These are phyloP conservation scores for Rhyacophila brunnea DNA, from an alignment of 1,140 invertebrate genomes.

Conservation along the genomic window DNA sequence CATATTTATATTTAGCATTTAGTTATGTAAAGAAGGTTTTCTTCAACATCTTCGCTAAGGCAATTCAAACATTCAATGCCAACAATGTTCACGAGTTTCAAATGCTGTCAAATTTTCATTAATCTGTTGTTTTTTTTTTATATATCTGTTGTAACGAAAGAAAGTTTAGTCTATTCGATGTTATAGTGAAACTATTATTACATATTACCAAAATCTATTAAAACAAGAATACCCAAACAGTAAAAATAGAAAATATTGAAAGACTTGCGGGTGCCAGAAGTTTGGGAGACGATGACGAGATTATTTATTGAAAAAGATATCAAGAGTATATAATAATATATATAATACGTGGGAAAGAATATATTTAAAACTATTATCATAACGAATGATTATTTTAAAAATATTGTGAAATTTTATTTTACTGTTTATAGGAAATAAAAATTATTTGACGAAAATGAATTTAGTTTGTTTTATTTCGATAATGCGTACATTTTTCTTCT, in stretches of 20 bases:
- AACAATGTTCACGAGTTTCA: neutral
- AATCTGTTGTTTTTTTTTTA: neutral
- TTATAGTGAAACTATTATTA: neutral
- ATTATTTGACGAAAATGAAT: slow-evolving; percentile 9
- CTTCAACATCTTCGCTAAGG: no score
- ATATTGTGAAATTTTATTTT: slow-evolving; percentile 15
- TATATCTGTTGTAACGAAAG: neutral
- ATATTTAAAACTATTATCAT: neutral
- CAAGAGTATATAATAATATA: neutral
- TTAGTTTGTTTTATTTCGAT: neutral
- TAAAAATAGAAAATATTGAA: neutral
- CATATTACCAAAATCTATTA: neutral
- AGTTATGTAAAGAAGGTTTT: no score
- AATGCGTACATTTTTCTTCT: no score
- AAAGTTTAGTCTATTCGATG: slow-evolving; percentile 1
- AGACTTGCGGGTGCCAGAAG: neutral
- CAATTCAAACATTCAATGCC: no score
- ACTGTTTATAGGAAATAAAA: slow-evolving; percentile 12
- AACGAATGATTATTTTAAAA: neutral
- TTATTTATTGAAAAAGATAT: neutral
- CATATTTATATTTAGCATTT: no score
- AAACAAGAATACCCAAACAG: neutral
- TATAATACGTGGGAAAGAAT: neutral
- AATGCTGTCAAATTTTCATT: neutral
- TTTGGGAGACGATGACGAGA: neutral